Conservation (phyloP, 2,888 invertebrate genomes). For the Palloptera scutellata region DNA sequence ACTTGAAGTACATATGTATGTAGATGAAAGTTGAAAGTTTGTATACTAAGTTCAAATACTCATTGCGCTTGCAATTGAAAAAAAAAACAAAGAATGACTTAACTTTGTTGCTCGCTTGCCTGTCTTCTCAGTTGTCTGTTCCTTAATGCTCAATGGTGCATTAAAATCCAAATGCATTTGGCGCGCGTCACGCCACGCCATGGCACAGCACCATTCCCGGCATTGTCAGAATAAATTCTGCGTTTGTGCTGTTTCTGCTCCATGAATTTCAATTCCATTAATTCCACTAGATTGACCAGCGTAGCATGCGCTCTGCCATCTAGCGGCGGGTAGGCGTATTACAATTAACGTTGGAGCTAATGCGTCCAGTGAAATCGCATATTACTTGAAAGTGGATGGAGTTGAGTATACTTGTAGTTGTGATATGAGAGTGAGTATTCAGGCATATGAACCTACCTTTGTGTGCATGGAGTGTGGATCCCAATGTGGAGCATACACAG, state of each 20-base stretch:
- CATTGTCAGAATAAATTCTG: slow-evolving; percentile 51
- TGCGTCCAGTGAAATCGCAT: slow-evolving; percentile 20
- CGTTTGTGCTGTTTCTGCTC: slow-evolving; percentile 56
- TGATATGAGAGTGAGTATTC: slow-evolving; percentile 20
- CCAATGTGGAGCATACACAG: too few relatives aligned
- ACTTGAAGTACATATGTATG: too few relatives aligned
- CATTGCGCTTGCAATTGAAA: background rate
- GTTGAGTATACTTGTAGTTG: slow-evolving; percentile 37
- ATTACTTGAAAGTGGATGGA: too few relatives aligned
- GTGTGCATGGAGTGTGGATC: too few relatives aligned
- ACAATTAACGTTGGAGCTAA: slow-evolving; percentile 36
- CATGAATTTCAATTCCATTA: slow-evolving; percentile 65
- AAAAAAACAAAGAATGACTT: background rate
- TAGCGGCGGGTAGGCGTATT: slow-evolving; percentile 54
- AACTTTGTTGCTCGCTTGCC: background rate
- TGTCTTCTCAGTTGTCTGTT: slow-evolving; percentile 44
- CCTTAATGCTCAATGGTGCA: slow-evolving; percentile 54
- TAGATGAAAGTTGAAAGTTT: too few relatives aligned
- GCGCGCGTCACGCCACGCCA: slow-evolving; percentile 33
- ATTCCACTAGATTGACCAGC: slow-evolving; percentile 64
- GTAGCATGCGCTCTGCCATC: slow-evolving; percentile 57
- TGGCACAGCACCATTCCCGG: background rate
- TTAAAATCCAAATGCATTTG: slow-evolving; percentile 54
- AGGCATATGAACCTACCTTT: background rate
- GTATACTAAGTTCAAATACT: too few relatives aligned